These are phyloP conservation scores for Okapia johnstoni DNA, from an alignment of 2,113 vertebrate species.

Conservation along the genomic window DNA sequence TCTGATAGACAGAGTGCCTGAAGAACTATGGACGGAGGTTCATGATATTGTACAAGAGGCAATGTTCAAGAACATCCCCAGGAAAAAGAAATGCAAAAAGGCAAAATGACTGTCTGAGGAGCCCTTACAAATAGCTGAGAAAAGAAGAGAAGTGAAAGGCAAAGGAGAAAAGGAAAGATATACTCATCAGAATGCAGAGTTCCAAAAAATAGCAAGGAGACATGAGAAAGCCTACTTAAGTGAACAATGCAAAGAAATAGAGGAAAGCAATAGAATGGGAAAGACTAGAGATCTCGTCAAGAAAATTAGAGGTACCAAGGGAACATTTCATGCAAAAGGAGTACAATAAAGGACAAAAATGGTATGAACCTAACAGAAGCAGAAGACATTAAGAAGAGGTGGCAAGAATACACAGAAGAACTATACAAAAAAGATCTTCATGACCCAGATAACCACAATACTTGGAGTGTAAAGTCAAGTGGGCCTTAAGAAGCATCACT, in stretches of 20 bases:
- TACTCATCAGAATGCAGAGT: neutral
- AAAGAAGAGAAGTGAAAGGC: neutral
- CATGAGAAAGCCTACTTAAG: neutral
- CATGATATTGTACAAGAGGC: neutral
- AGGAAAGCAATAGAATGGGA: neutral
- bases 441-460: neutral
- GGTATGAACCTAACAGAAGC: neutral
- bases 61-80: accelerated
- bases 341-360: neutral
- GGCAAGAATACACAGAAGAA: neutral
- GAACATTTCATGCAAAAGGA: neutral
- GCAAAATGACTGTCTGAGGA: neutral
- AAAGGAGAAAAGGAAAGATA: neutral
- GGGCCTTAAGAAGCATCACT: neutral
- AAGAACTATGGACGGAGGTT: neutral
- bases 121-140: neutral
- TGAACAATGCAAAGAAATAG: neutral
- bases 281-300: neutral
- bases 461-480: neutral
- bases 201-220: neutral
- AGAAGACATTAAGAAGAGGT: neutral
- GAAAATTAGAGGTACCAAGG: neutral
- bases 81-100: neutral
- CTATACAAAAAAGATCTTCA: neutral
- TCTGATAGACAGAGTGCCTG: neutral